Base-by-base conservation (phyloP, 2,888 invertebrate genomes). In the Dicycla oo region DNA sequence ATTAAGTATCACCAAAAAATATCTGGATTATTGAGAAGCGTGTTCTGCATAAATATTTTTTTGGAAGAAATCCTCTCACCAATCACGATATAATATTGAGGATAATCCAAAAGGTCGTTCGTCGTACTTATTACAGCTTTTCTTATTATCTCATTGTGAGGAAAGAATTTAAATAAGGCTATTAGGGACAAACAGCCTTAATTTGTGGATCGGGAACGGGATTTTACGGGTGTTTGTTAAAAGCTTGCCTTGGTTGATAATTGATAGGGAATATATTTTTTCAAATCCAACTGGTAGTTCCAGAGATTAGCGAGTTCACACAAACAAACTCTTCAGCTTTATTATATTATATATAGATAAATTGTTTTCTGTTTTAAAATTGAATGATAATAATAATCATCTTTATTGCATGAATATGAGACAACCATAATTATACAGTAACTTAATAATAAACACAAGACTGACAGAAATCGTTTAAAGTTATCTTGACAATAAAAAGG, bases 21-120 rank as follows among this genome's bases (percentile, higher is more conserved):
- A 73, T 53, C 56, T 15, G 43, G 65, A 72, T 60, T 72, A 80
- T 58, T 63, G 15, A 43, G 40, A 40, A 26, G 45, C 56, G 61
- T 75, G 64, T 40, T 58, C 53, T 78, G 75, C 75, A 75, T 81
- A 58, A 75, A 63, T 61, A 82, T 53, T 34, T 49, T 71, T 58
- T 43, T 11, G 15, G 20, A 18, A 54, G 6, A 68, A 47, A 69
- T 75, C 11, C 49, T 63, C 40, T 43, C 49, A 66, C 49, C 53
- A 60, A 51, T 47, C 20, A n/a, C n/a, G 23, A 26, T 30, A 38
- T 71, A 49, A 62, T 67, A 60, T 64, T 60, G 63, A 54, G 30
- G 63, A 51, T 73, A 64, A 73, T 61, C 54, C 20, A 38, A 3
- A 65, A 3, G 43, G 11, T 43, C n/a, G 18, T 47, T 54, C 53